phyloP scores from a whole-genome alignment of 2,888 invertebrate species.

The Ornithoptera alexandrae region DNA sequence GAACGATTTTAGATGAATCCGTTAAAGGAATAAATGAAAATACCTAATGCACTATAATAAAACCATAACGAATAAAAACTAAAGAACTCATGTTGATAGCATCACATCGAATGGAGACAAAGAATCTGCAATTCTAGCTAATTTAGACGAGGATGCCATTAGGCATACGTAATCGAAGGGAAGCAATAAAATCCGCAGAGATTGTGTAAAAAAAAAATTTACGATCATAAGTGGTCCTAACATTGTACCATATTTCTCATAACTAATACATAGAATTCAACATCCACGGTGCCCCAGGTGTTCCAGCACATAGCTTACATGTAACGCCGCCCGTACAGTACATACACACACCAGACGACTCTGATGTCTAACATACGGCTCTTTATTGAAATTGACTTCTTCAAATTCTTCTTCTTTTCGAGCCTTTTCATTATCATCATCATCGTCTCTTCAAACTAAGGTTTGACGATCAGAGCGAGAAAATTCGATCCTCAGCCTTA shows the following conservation, averaged over 20 bases:
- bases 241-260: conserved; percentile 39
- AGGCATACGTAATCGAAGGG: conserved; percentile 33
- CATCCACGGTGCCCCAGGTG: conserved; percentile 27
- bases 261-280: conserved; percentile 38
- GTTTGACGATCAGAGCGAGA: too few relatives aligned
- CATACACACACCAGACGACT: conserved; percentile 29
- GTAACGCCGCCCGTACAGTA: conserved; percentile 24
- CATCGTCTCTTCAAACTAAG: too few relatives aligned
- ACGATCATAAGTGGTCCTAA: conserved; percentile 33
- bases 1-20: background rate
- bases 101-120: conserved; percentile 15
- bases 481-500: too few relatives aligned
- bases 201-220: conserved; percentile 35
- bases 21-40: background rate
- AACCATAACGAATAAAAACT: conserved; percentile 6
- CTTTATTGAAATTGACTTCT: background rate
- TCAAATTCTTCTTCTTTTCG: too few relatives aligned
- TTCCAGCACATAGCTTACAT: conserved; percentile 35
- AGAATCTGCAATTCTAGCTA: conserved; percentile 13
- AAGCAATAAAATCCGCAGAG: conserved; percentile 40
- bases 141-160: conserved; percentile 20
- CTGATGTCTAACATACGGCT: conserved; percentile 16
- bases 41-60: background rate
- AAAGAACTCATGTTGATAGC: background rate
- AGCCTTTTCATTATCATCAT: too few relatives aligned